A percentile compares a stretch with the other conserved stretches of the same genome.
These are phyloP conservation scores for Procavia capensis DNA, from an alignment of 2,113 vertebrate genomes.

Conservation along the genomic window DNA sequence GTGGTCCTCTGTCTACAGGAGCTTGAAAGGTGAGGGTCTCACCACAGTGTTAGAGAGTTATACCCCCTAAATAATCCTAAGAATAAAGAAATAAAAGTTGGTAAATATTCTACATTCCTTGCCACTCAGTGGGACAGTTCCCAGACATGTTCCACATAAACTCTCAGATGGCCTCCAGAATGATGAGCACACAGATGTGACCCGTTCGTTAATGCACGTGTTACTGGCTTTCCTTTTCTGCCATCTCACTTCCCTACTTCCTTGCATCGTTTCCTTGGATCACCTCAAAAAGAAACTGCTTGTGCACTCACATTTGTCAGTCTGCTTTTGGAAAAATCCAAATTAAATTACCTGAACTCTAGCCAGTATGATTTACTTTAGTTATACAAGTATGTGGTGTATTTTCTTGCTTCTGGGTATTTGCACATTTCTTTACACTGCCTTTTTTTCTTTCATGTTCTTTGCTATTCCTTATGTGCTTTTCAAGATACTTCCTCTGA, in stretches of 20 bases:
- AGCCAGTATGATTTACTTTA: not conserved
- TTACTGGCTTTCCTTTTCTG: not conserved
- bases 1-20: not conserved
- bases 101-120: not conserved
- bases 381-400: not conserved
- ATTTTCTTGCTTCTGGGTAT: not conserved
- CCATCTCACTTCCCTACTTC: not conserved
- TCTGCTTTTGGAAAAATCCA: not conserved
- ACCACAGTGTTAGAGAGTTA: not conserved
- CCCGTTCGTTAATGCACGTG: not conserved
- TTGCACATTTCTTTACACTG: not conserved
- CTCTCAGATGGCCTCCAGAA: not conserved
- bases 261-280: not conserved
- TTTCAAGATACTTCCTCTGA: not conserved
- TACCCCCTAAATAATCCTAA: not conserved
- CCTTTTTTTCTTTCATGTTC: not conserved
- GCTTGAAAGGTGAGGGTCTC: not conserved
- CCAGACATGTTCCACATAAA: not conserved
- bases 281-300: constrained; percentile 30
- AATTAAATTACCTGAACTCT: not conserved
- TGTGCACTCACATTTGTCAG: not conserved
- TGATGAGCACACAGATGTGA: not conserved
- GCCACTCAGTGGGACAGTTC: not conserved
- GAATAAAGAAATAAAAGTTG: not conserved
- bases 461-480: not conserved